phyloP scores from a whole-genome alignment of 30 jellyfish, hydroid and myxozoan species.

The Aurelia sp. region DNA sequence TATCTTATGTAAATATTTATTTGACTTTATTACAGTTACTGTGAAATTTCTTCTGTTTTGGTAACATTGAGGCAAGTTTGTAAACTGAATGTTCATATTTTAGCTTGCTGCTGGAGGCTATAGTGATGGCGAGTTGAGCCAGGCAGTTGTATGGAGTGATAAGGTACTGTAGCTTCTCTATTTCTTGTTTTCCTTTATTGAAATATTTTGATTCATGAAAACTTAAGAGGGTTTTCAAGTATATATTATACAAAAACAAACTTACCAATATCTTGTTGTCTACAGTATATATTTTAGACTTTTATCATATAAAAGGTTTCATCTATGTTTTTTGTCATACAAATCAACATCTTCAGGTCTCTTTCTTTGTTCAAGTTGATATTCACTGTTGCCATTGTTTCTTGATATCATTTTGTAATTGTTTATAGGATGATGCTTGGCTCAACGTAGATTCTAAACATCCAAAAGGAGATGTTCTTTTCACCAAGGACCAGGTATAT shows the following conservation, averaged over 20 bases:
- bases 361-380: too few species aligned
- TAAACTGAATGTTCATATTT: not conserved
- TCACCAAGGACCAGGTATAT: conserved; percentile 49
- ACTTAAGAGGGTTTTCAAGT: too few species aligned
- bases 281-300: too few species aligned
- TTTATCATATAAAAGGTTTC: too few species aligned
- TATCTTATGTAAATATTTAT: too few species aligned
- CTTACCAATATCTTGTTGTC: not conserved
- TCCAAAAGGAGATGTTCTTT: conserved; percentile 58
- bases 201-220: too few species aligned
- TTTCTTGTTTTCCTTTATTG: too few species aligned
- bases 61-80: not conserved
- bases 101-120: conserved; percentile 84
- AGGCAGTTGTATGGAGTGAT: conserved; percentile 73
- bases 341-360: too few species aligned
- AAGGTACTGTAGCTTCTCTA: conserved; percentile 37
- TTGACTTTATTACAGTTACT: too few species aligned
- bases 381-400: too few species aligned
- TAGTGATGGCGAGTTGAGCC: conserved; percentile 70
- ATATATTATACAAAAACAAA: too few species aligned
- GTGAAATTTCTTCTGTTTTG: not conserved
- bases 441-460: conserved; percentile 17
- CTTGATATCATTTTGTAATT: not conserved
- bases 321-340: too few species aligned
- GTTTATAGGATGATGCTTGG: conserved; percentile 54